A percentile compares a stretch with the other conserved stretches of the same genome.
phyloP scores from a whole-genome alignment of 2,797 vertebrate species.

The Botia kubotai region DNA sequence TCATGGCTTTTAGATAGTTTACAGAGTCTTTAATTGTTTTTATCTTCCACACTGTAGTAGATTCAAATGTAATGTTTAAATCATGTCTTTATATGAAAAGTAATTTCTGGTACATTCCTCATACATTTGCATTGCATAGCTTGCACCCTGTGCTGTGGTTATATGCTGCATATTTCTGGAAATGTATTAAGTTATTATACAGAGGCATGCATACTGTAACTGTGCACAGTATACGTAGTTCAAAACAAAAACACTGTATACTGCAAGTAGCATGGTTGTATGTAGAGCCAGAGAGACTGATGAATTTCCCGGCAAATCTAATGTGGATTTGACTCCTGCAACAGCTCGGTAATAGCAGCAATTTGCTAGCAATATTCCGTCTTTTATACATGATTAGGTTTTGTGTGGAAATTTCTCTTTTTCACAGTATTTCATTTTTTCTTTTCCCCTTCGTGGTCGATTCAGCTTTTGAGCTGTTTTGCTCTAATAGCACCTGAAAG shows the following conservation, averaged over 20 bases:
- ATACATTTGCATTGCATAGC: too few relatives aligned
- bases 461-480: slow-evolving; percentile 53
- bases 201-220: not conserved
- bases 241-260: not conserved
- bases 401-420: slow-evolving; percentile 57
- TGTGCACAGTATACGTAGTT: not conserved
- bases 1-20: not conserved
- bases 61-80: not conserved
- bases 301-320: slow-evolving; percentile 40
- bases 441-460: slow-evolving; percentile 37
- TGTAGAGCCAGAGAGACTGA: not conserved
- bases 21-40: not conserved
- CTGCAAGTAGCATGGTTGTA: not conserved
- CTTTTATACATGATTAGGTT: slow-evolving; percentile 62
- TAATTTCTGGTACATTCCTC: too few relatives aligned
- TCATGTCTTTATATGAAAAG: too few relatives aligned
- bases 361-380: slow-evolving; percentile 59
- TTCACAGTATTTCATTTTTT: slow-evolving; percentile 44
- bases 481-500: slow-evolving; percentile 51
- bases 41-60: not conserved
- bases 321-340: slow-evolving; percentile 47
- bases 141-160: too few relatives aligned
- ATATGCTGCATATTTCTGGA: not conserved
- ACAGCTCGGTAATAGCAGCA: slow-evolving; percentile 56
- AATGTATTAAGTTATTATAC: not conserved